Percentiles rank a stretch among this genome's conserved stretches.
Evolutionary conservation across 2,797 vertebrate species (phyloP).

Genomic region (Percopsis omiscomaycus): DNA sequence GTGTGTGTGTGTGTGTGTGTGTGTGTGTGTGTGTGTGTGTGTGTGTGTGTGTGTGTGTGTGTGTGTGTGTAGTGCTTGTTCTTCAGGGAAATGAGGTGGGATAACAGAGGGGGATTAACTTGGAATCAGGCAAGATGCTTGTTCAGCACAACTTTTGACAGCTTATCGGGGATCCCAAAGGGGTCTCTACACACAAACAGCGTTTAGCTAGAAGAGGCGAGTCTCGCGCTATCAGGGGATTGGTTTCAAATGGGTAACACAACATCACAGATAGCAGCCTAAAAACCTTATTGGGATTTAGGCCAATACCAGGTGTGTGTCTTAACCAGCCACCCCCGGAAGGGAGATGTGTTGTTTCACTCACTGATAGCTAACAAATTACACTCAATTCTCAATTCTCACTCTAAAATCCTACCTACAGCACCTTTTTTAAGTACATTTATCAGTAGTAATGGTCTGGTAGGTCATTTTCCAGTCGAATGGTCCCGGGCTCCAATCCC

Average conservation of each 20-base stretch:
- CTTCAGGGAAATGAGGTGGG: slow-evolving; percentile 17
- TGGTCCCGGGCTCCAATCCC: too few species aligned
- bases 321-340: too few species aligned
- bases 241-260: slow-evolving; percentile 3
- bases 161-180: neutral
- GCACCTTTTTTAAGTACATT: too few species aligned
- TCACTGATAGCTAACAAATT: too few species aligned
- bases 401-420: too few species aligned
- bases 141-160: slow-evolving; percentile 46
- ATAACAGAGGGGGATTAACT: slow-evolving; percentile 33
- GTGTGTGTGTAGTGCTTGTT: slow-evolving; percentile 5
- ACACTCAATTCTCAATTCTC: too few species aligned
- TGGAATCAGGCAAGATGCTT: slow-evolving; percentile 48
- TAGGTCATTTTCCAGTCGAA: too few species aligned
- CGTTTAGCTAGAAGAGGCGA: neutral
- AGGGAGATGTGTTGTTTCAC: too few species aligned
- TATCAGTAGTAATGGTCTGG: too few species aligned
- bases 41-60: too few species aligned
- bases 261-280: neutral
- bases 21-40: too few species aligned
- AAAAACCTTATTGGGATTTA: neutral
- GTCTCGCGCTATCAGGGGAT: neutral
- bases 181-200: slow-evolving; percentile 1
- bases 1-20: too few species aligned
- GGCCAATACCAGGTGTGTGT: neutral